Evolutionary conservation across 2,113 vertebrate species (phyloP).

Genomic region (Trochalopteron elliotii): DNA sequence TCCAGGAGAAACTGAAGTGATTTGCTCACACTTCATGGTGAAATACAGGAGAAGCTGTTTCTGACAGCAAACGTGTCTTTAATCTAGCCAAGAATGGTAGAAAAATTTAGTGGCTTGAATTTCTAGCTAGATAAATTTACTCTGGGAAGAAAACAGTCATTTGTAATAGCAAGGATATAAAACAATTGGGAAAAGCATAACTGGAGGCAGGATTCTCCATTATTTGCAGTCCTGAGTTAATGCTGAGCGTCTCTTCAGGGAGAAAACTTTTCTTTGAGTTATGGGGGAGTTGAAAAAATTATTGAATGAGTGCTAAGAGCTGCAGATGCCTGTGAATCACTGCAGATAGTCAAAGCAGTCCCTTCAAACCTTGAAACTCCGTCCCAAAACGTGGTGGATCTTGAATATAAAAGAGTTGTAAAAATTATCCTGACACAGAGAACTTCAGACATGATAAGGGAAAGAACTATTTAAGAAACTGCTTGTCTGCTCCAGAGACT

Average conservation of each 20-base stretch:
- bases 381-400: background rate
- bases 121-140: conserved; percentile 1
- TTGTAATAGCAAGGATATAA: background rate
- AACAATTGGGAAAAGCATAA: background rate
- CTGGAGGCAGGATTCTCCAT: background rate
- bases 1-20: background rate
- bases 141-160: background rate
- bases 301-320: background rate
- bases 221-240: background rate
- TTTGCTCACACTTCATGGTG: background rate
- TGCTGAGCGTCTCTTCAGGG: background rate
- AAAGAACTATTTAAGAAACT: background rate
- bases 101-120: background rate
- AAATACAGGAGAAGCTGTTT: background rate
- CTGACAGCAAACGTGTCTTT: background rate
- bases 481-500: background rate
- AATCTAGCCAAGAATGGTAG: background rate
- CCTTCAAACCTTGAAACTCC: background rate
- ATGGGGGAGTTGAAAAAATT: background rate
- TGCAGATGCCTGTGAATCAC: background rate
- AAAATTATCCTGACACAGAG: background rate
- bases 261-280: background rate
- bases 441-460: background rate
- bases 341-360: background rate
- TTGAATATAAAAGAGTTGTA: background rate